Conservation (phyloP, 1,140 invertebrate species). For the Phymorhynchus buccinoides region DNA sequence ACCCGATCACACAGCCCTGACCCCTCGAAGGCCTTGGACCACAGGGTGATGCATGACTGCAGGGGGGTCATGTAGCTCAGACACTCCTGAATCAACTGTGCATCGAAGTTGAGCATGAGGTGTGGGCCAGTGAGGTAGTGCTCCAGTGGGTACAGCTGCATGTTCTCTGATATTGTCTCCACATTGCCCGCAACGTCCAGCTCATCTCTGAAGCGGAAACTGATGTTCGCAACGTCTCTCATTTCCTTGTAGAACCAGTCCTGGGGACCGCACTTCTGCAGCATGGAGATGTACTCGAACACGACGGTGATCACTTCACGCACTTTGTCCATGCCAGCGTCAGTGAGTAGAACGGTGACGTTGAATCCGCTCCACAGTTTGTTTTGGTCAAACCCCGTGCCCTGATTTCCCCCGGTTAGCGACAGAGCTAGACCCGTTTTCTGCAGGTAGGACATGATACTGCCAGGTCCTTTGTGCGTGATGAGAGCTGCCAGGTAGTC, state of each 20-base stretch:
- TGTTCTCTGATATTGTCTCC: conserved; percentile 83
- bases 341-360: conserved; percentile 63
- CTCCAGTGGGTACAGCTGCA: conserved; percentile 84
- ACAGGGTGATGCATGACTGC: conserved; percentile 66
- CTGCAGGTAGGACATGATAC: conserved; percentile 66
- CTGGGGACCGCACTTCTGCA: conserved; percentile 58
- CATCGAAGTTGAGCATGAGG: conserved; percentile 60
- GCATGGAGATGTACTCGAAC: conserved; percentile 67
- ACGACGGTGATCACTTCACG: conserved; percentile 58
- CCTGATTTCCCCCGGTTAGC: conserved; percentile 62
- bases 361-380: conserved; percentile 61
- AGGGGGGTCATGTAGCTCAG: conserved; percentile 59
- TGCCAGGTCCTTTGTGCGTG: conserved; percentile 68
- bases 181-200: conserved; percentile 84
- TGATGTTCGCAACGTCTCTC: conserved; percentile 66
- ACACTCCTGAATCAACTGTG: conserved; percentile 64
- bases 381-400: conserved; percentile 66
- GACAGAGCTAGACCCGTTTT: conserved; percentile 65
- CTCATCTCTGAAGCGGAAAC: conserved; percentile 70
- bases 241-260: conserved; percentile 64
- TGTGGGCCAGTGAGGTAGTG: conserved; percentile 78
- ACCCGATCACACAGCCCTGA: conserved; percentile 51
- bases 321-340: conserved; percentile 61
- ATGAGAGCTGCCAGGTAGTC: conserved; percentile 62
- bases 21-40: conserved; percentile 60